Evolutionary conservation across 35 echinoderm and acorn worm genomes (phyloP), one percentile per base, ranked within the genome.

Genomic region (Ptychodera flava): DNA sequence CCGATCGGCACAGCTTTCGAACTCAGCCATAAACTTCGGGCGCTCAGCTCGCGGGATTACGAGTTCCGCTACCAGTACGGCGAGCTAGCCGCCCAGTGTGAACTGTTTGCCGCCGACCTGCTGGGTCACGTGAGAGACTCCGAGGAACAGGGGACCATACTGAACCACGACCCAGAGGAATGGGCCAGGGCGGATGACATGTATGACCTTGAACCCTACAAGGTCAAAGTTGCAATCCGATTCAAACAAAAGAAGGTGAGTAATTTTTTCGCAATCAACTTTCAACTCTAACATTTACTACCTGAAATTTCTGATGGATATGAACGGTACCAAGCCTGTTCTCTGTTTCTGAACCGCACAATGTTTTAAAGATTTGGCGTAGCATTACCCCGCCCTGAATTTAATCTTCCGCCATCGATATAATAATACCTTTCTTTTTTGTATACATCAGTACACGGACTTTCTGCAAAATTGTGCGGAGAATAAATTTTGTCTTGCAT

Each of bases 201-300:
- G 1, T 81, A 86, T 10, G 35, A 38, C 16, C 85, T 78, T 16
- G 90, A 99, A 76, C 96, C 93, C 16, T 94, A 94, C 52, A 88
- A 92, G 84, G 96, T 99, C 29, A 94, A 99, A 90, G 93, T 89
- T 84, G 92, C 90, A 78, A 94, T 94, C 30, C 90, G 92, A 38
- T 99, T 94, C 76, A 92, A 99, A 85, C 96, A 99, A 89, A 94
- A 92, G 85, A 99, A 99, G 91, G 96, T 99, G 85, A 76, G 90
- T 38, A 78, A 15, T 36, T 80, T 22, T 81, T 35, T 82, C 6
- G 28, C 31, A 85, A 90, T 15, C 15, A 16, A 81, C 15, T 16
- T 15, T 28, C 12, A 81, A n/a, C n/a, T n/a, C n/a, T n/a, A n/a
- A n/a, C n/a, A n/a, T n/a, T n/a, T n/a, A n/a, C n/a, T n/a, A n/a